These are phyloP conservation scores for Actinia equina DNA, from an alignment of 64 coral and sea anemone genomes.

Conservation along the genomic window DNA sequence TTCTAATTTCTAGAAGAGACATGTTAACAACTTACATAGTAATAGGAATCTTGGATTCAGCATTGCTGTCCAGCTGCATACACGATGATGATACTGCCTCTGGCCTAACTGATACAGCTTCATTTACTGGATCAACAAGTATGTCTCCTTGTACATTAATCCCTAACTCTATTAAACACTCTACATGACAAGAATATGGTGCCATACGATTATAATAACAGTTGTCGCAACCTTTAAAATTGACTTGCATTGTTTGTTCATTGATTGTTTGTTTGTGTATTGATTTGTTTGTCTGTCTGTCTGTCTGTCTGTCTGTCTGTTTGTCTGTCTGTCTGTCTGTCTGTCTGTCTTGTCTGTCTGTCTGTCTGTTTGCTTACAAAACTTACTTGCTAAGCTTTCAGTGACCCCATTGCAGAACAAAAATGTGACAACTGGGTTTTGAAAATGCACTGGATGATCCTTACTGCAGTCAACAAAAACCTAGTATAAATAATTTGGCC, in stretches of 20 bases:
- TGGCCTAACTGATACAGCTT: not conserved
- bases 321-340: no score
- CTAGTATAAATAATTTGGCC: not conserved
- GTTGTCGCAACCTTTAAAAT: no score
- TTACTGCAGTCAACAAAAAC: slow-evolving; percentile 31
- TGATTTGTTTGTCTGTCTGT: no score
- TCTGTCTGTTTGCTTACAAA: not conserved
- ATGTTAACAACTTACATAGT: no score
- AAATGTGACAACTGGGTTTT: slow-evolving; percentile 25
- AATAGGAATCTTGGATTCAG: no score
- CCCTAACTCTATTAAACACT: not conserved
- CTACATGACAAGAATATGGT: not conserved
- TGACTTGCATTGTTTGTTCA: no score
- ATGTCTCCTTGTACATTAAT: not conserved
- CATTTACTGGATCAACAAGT: not conserved
- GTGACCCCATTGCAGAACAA: slow-evolving; percentile 51
- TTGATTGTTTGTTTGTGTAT: no score
- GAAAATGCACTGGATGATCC: slow-evolving; percentile 35
- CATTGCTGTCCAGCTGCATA: not conserved
- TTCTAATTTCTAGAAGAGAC: no score
- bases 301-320: no score
- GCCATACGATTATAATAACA: no score
- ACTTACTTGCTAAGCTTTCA: slow-evolving; percentile 58
- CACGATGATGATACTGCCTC: not conserved
- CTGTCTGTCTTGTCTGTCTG: no score